A percentile compares a stretch with the other conserved stretches of the same genome.
These are phyloP conservation scores for Gobiocypris rarus DNA, from an alignment of 2,113 vertebrate genomes.

Conservation along the genomic window DNA sequence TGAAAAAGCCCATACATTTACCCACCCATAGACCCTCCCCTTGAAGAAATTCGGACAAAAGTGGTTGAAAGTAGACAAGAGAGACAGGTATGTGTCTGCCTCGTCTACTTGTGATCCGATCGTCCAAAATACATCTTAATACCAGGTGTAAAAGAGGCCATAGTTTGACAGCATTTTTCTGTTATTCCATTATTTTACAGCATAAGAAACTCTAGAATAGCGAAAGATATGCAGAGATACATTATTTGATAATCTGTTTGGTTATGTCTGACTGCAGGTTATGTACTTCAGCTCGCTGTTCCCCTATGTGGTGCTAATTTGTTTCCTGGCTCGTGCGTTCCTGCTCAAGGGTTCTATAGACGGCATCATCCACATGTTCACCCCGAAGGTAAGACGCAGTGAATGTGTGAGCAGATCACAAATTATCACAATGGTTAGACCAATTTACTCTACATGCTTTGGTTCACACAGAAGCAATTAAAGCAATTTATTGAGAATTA, in stretches of 20 bases:
- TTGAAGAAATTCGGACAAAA: no score
- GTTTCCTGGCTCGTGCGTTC: slow-evolving; percentile 90
- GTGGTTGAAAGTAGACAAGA: no score
- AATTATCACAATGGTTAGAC: not conserved
- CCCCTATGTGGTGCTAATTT: slow-evolving; percentile 92
- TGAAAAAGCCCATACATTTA: no score
- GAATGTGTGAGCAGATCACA: not conserved
- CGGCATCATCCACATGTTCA: slow-evolving; percentile 96
- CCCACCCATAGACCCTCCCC: no score
- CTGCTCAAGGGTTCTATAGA: slow-evolving; percentile 91
- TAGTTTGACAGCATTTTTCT: not conserved
- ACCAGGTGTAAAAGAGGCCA: not conserved
- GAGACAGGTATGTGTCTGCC: no score
- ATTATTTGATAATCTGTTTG: slow-evolving; percentile 4
- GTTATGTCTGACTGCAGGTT: slow-evolving; percentile 76
- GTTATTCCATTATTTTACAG: not conserved
- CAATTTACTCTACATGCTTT: slow-evolving; percentile 35
- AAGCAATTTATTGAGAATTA: slow-evolving; percentile 21
- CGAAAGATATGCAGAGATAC: not conserved
- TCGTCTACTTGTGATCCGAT: no score
- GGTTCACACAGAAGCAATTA: slow-evolving; percentile 27
- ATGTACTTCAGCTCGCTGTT: slow-evolving; percentile 99
- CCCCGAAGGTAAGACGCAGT: slow-evolving; percentile 85
- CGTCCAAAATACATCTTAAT: no score
- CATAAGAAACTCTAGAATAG: not conserved